Evolutionary conservation across 2,888 invertebrate genomes (phyloP).

Genomic region (Melipona bicolor): DNA sequence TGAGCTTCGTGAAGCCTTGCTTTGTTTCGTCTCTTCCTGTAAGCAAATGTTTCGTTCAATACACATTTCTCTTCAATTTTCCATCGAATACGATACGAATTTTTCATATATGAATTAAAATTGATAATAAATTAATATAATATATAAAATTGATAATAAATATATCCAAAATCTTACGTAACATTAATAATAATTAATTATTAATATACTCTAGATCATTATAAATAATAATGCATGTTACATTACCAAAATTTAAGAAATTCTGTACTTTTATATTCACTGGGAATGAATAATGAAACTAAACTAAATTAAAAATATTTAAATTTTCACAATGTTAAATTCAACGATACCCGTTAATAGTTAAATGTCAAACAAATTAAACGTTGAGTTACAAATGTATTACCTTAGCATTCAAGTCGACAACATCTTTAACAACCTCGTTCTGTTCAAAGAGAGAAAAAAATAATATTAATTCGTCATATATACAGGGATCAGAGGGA

Average conservation of each 20-base stretch:
- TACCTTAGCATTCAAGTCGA: slow-evolving; percentile 11
- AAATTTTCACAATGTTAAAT: too few species aligned
- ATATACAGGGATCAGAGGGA: too few species aligned
- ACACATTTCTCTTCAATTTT: background rate
- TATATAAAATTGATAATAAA: too few species aligned
- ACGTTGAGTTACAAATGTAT: background rate
- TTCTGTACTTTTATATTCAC: too few species aligned
- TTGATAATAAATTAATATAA: too few species aligned
- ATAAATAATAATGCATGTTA: too few species aligned
- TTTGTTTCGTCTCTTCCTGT: background rate
- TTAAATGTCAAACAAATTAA: background rate
- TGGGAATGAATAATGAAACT: too few species aligned
- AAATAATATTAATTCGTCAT: background rate
- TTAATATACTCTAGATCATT: too few species aligned
- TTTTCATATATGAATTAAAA: background rate
- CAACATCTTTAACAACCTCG: background rate
- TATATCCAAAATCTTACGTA: background rate
- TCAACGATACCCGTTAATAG: too few species aligned
- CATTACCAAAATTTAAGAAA: too few species aligned
- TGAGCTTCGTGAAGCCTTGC: background rate
- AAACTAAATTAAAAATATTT: too few species aligned
- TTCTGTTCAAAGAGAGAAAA: background rate
- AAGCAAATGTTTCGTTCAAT: background rate
- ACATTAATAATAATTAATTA: too few species aligned
- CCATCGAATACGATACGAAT: background rate